Conservation (phyloP, 2,888 invertebrate genomes). For the Ferrisia virgata region DNA sequence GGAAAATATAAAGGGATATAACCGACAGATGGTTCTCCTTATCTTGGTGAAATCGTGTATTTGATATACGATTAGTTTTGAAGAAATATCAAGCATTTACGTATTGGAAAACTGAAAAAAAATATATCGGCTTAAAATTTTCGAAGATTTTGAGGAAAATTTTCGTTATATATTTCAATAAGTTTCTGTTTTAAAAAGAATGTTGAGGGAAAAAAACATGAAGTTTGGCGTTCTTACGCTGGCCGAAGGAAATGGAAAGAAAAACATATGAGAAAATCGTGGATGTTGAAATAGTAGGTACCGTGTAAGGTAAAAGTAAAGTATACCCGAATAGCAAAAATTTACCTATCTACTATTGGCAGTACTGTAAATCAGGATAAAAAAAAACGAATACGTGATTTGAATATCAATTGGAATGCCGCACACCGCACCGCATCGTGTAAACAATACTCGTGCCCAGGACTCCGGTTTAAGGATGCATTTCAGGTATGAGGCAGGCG, state of each 20-base stretch:
- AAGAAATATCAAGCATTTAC: background rate
- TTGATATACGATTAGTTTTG: background rate
- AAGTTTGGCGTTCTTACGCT: background rate
- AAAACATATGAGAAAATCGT: background rate
- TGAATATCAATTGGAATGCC: background rate
- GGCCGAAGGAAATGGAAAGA: background rate
- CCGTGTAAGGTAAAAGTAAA: background rate
- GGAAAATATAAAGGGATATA: background rate
- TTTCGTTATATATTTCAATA: constrained; percentile 26
- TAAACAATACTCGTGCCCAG: background rate
- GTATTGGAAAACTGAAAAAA: background rate
- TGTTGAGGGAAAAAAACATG: background rate
- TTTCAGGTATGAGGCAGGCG: background rate
- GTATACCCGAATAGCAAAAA: background rate
- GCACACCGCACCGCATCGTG: background rate
- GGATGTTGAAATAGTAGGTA: background rate
- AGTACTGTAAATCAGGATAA: constrained; percentile 32
- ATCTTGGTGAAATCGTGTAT: background rate
- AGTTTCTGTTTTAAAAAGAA: background rate
- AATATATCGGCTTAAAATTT: background rate
- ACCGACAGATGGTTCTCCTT: background rate
- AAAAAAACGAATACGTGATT: constrained; percentile 20
- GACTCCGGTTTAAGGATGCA: background rate
- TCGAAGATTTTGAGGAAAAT: background rate
- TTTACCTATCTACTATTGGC: constrained; percentile 21